Evolutionary conservation across 2,797 vertebrate species (phyloP).

Genomic region (Coracias cyanogaster): DNA sequence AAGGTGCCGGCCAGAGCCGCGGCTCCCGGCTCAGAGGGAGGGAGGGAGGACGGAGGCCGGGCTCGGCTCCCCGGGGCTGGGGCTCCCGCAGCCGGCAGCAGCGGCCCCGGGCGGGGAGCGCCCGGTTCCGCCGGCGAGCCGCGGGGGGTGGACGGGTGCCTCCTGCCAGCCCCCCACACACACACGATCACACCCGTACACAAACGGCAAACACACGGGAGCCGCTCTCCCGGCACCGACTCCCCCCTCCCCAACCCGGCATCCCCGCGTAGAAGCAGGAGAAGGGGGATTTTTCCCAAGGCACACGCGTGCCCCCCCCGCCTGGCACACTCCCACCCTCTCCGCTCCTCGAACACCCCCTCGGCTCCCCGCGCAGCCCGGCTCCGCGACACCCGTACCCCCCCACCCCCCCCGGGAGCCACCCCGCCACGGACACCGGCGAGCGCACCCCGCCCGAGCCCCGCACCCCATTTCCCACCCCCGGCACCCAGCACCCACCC

Average conservation of each 20-base stretch:
- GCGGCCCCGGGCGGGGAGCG: not conserved
- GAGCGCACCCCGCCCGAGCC: not conserved
- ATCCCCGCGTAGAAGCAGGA: not conserved
- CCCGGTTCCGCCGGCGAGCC: not conserved
- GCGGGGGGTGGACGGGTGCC: not conserved
- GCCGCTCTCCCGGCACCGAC: not conserved
- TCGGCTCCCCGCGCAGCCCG: not conserved
- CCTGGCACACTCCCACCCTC: not conserved
- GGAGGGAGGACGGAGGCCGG: not conserved
- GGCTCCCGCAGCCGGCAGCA: not conserved
- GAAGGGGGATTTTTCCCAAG: not conserved
- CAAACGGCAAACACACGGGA: not conserved
- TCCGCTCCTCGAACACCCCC: not conserved
- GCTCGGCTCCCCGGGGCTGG: not conserved
- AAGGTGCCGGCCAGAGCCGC: not conserved
- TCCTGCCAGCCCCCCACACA: not conserved
- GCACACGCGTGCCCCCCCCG: not conserved
- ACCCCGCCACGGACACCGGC: not conserved
- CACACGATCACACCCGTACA: not conserved
- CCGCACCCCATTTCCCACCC: not conserved
- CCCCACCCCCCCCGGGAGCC: not conserved
- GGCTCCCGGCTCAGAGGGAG: not conserved
- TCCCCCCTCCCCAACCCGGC: too few species aligned
- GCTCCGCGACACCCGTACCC: not conserved
- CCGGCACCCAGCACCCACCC: not conserved